These are phyloP conservation scores for Meiosimyza platycephala DNA, from an alignment of 2,888 invertebrate genomes.

Conservation along the genomic window DNA sequence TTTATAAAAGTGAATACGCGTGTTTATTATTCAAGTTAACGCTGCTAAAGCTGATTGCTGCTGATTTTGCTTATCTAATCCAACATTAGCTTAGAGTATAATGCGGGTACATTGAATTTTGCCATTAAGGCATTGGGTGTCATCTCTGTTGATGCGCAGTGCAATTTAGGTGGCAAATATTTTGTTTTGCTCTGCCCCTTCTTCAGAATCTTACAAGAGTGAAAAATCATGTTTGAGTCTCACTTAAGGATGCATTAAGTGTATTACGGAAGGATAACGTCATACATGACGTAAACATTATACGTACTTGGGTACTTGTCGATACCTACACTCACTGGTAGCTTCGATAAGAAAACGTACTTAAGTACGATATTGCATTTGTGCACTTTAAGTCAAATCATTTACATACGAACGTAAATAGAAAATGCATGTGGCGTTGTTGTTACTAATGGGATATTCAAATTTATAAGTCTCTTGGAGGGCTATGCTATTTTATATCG, in stretches of 20 bases:
- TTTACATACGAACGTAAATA: too few species aligned
- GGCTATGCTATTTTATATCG: too few species aligned
- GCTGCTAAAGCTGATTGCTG: too few species aligned
- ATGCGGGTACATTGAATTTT: too few species aligned
- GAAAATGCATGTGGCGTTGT: too few species aligned
- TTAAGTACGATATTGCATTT: not conserved
- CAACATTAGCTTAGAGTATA: too few species aligned
- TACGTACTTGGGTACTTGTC: constrained; percentile 11
- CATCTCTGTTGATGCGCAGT: constrained; percentile 46
- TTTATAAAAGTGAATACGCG: too few species aligned
- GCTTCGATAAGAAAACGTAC: not conserved
- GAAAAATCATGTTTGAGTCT: constrained; percentile 13
- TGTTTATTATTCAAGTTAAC: too few species aligned
- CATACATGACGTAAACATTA: constrained; percentile 15
- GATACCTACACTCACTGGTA: constrained; percentile 1
- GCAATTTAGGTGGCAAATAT: constrained; percentile 44
- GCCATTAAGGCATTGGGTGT: constrained; percentile 1
- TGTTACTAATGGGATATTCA: too few species aligned
- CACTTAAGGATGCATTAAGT: constrained; percentile 21
- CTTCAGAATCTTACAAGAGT: not conserved
- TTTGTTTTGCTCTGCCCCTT: constrained; percentile 45
- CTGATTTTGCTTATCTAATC: too few species aligned
- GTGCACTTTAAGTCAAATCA: not conserved
- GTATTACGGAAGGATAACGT: constrained; percentile 29
- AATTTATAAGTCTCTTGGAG: too few species aligned